A percentile compares a stretch with the other conserved stretches of the same genome.
phyloP scores from a whole-genome alignment of 2,797 vertebrate genomes.

The Microhierax caerulescens region DNA sequence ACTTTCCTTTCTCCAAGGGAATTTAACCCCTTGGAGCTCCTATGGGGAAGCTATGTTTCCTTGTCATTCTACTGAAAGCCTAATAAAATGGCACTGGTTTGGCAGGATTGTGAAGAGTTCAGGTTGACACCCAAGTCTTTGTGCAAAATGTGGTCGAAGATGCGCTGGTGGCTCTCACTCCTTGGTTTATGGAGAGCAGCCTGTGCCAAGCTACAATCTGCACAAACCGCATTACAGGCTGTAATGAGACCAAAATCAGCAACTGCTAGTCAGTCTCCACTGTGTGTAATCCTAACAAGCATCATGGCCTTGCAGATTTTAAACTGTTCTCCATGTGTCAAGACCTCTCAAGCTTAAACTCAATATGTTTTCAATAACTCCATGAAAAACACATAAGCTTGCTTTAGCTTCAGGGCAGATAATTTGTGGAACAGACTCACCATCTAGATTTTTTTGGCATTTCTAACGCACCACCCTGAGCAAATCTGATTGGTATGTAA shows the following conservation, averaged over 20 bases:
- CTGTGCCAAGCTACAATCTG: constrained; percentile 34
- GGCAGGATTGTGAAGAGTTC: background rate
- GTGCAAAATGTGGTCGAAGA: constrained; percentile 15
- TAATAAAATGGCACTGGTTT: background rate
- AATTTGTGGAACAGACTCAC: background rate
- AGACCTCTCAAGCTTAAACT: background rate
- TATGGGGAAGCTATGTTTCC: background rate
- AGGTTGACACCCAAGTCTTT: constrained; percentile 5
- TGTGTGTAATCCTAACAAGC: constrained; percentile 12
- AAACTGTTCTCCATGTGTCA: constrained; percentile 39
- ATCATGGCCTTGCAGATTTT: background rate
- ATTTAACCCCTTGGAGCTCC: constrained; percentile 61
- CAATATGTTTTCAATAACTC: constrained; percentile 25
- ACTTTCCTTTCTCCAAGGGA: constrained; percentile 48
- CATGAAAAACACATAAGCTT: background rate
- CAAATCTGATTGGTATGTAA: background rate
- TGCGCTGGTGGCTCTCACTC: background rate
- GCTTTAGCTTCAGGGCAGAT: background rate
- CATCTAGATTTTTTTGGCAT: background rate
- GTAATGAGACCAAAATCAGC: constrained; percentile 39
- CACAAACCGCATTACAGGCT: constrained; percentile 11
- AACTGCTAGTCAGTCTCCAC: background rate
- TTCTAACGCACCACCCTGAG: background rate
- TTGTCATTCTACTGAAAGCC: background rate
- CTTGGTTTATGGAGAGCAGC: background rate